These are phyloP conservation scores for Pristionchus entomophagus DNA, from an alignment of 2,888 invertebrate species.

Conservation along the genomic window DNA sequence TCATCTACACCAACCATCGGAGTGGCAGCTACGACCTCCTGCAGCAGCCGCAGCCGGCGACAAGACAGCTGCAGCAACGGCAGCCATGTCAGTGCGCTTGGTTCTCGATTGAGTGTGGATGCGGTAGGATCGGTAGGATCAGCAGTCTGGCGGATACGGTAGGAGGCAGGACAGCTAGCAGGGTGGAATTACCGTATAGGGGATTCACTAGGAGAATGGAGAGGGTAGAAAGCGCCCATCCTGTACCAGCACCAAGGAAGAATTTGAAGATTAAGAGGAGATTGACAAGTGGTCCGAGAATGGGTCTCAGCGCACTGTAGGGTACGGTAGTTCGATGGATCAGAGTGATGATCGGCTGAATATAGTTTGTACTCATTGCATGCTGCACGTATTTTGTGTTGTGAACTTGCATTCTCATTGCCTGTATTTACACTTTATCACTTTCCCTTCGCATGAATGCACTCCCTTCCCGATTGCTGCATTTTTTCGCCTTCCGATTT, in stretches of 20 bases:
- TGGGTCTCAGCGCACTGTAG: background rate
- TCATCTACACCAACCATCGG: slow-evolving; percentile 45
- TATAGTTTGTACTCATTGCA: background rate
- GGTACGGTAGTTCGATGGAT: background rate
- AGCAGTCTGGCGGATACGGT: slow-evolving; percentile 15
- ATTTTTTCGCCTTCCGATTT: background rate
- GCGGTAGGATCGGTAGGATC: background rate
- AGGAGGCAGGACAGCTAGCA: background rate
- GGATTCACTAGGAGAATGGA: background rate
- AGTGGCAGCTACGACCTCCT: slow-evolving; percentile 3
- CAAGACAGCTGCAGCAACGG: background rate
- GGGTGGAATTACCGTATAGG: background rate
- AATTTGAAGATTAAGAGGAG: background rate
- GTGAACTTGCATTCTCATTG: background rate
- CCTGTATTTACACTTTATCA: no score
- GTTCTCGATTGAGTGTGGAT: slow-evolving; percentile 6
- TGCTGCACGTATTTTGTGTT: background rate
- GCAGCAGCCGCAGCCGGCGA: background rate
- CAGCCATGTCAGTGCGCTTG: slow-evolving; percentile 41
- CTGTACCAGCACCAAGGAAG: background rate
- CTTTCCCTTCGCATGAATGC: background rate
- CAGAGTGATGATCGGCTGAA: background rate
- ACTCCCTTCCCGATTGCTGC: background rate
- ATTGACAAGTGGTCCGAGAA: background rate
- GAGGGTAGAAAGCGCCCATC: background rate